Evolutionary conservation across 2,888 invertebrate species (phyloP), one percentile per base, ranked within the genome.

Genomic region (Camptogramma bilineatum): DNA sequence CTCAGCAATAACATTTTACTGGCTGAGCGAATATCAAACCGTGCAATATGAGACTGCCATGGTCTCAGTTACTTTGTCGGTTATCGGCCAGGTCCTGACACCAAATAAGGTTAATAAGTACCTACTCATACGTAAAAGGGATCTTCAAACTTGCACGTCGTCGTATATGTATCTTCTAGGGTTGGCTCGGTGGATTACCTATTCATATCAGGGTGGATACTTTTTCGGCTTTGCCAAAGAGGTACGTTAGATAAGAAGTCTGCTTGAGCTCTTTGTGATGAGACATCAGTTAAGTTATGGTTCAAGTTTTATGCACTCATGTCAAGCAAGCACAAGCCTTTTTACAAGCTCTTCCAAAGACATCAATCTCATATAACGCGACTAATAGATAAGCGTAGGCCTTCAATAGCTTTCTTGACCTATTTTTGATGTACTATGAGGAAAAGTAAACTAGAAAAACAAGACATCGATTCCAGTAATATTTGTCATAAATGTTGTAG

Each of bases 211-310:
- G n/a, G 42, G 42, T n/a, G 16, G 42, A 16, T 42, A 42, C 16
- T 42, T 42, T 42, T 16, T 42, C 42, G 16, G n/a, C 16, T 42
- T 42, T 42, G 16, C n/a, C 13, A 39, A 39, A n/a, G 39, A 39
- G 39, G 39, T 13, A 52, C n/a, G n/a, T n/a, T n/a, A 62, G 61
- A 60, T 34, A 60, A 13, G 59, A 54, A 58, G 51, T 62, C 55
- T 63, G 62, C 65, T 63, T 64, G 28, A 70, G 68, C 70, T 69
- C 72, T 72, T n/a, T 80, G 80, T 65, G 63, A 73, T 79, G 81
- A 63, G 61, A 60, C 57, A 64, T 82, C 77, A 79, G 74, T 70
- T 67, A 80, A 81, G 69, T 78, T 74, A 83, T 79, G 77, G 64
- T 71, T 67, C 64, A 71, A 68, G 73, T 82, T 70, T 71, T 70